These are phyloP conservation scores for Anas acuta DNA, from an alignment of 2,797 vertebrate species.

Conservation along the genomic window DNA sequence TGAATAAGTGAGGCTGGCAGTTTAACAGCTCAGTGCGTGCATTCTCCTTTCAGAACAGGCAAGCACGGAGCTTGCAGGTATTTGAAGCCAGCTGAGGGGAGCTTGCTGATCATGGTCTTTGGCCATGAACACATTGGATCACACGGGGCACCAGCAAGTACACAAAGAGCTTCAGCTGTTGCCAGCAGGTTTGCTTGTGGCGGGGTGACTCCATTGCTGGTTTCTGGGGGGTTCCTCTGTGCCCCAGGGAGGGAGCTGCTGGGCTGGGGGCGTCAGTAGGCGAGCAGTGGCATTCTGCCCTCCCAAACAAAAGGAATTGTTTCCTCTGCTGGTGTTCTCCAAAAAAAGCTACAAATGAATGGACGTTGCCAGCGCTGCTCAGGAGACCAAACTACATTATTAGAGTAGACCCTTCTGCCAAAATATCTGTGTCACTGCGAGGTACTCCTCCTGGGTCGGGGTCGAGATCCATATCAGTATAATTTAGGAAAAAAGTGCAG, in stretches of 20 bases:
- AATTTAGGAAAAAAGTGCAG: not conserved
- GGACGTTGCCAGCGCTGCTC: not conserved
- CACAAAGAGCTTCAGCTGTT: not conserved
- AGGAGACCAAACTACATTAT: conserved; percentile 10
- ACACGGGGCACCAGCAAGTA: not conserved
- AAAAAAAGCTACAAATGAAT: not conserved
- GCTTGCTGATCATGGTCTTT: not conserved
- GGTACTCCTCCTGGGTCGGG: not conserved
- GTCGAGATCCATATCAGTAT: not conserved
- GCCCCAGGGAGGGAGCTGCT: not conserved
- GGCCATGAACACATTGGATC: not conserved
- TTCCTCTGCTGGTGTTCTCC: not conserved
- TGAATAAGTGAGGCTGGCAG: not conserved
- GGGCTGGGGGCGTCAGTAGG: not conserved
- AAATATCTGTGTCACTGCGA: not conserved
- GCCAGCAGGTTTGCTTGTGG: not conserved
- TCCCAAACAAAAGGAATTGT: not conserved
- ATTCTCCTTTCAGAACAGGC: not conserved
- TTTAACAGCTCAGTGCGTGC: not conserved
- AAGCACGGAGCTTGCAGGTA: not conserved
- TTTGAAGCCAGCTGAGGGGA: not conserved
- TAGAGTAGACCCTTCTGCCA: not conserved
- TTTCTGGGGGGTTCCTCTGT: not conserved
- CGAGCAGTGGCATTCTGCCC: not conserved
- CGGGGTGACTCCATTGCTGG: not conserved